Conservation (phyloP, 1,140 invertebrate genomes). For the Zophobas morio region DNA sequence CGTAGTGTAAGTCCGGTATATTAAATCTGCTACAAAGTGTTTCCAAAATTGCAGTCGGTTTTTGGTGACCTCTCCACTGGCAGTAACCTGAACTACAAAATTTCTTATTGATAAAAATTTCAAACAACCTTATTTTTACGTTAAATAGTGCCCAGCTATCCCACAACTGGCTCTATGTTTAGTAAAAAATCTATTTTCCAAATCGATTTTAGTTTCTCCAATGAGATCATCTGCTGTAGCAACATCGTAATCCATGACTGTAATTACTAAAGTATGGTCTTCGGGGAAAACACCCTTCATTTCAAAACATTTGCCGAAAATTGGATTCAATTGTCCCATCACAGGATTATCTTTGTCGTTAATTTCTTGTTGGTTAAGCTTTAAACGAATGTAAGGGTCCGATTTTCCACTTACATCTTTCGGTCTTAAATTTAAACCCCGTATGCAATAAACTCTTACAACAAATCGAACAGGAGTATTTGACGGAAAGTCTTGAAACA, state of each 20-base stretch:
- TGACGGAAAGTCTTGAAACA: constrained; percentile 76
- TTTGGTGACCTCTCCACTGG: constrained; percentile 83
- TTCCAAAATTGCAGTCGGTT: constrained; percentile 82
- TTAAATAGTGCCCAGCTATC: constrained; percentile 78
- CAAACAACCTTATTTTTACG: constrained; percentile 66
- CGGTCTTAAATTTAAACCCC: constrained; percentile 79
- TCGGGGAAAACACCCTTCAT: constrained; percentile 81
- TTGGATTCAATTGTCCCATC: constrained; percentile 85
- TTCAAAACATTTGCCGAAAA: constrained; percentile 88
- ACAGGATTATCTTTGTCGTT: constrained; percentile 84
- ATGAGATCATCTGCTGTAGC: constrained; percentile 84
- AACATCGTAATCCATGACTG: constrained; percentile 84
- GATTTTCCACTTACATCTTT: constrained; percentile 82
- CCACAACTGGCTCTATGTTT: constrained; percentile 85
- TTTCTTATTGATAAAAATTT: constrained; percentile 48
- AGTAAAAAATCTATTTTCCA: constrained; percentile 90
- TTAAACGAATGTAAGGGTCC: constrained; percentile 84
- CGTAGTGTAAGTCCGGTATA: constrained; percentile 70
- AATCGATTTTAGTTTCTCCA: constrained; percentile 87
- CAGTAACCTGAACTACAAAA: constrained; percentile 77
- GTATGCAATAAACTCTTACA: constrained; percentile 85
- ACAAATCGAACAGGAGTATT: constrained; percentile 80
- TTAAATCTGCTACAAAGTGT: constrained; percentile 80
- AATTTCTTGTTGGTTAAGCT: constrained; percentile 77
- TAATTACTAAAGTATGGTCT: constrained; percentile 81